phyloP scores from a whole-genome alignment of 2,888 invertebrate species.

The Limnephilus rhombicus region DNA sequence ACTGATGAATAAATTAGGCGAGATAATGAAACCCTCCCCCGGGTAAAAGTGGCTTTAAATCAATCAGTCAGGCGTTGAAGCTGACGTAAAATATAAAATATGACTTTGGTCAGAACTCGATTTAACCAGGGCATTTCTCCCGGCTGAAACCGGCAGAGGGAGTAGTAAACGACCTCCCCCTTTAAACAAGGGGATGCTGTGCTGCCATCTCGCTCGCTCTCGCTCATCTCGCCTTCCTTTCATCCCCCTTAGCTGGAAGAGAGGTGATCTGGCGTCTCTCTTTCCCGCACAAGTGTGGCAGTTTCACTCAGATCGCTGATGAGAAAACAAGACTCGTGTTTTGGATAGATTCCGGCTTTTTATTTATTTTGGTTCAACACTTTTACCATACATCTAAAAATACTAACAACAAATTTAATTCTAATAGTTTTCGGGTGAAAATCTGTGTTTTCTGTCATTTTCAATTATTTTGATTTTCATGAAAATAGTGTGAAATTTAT shows the following conservation, averaged over 20 bases:
- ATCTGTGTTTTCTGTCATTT: background rate
- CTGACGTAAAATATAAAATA: constrained; percentile 5
- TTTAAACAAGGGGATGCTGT: constrained; percentile 53
- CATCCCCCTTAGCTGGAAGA: constrained; percentile 45
- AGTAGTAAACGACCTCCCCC: constrained; percentile 23
- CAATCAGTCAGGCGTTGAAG: constrained; percentile 16
- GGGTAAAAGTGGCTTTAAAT: background rate
- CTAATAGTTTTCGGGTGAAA: background rate
- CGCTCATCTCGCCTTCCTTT: background rate
- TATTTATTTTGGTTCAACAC: constrained; percentile 12
- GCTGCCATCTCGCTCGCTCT: constrained; percentile 46
- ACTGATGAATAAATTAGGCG: background rate
- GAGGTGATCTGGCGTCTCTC: constrained; percentile 51
- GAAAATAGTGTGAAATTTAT: background rate
- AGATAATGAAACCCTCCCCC: background rate
- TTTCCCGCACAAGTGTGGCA: constrained; percentile 55
- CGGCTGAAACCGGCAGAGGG: constrained; percentile 43
- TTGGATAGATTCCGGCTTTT: constrained; percentile 17
- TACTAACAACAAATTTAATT: background rate
- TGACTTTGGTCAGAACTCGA: constrained; percentile 37
- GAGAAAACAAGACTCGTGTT: constrained; percentile 57
- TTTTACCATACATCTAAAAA: background rate
- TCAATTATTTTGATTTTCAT: background rate
- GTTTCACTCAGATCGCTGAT: constrained; percentile 58
- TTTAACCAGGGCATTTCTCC: background rate